Conservation (phyloP, 2,888 invertebrate genomes). For the Philaethria dido region DNA sequence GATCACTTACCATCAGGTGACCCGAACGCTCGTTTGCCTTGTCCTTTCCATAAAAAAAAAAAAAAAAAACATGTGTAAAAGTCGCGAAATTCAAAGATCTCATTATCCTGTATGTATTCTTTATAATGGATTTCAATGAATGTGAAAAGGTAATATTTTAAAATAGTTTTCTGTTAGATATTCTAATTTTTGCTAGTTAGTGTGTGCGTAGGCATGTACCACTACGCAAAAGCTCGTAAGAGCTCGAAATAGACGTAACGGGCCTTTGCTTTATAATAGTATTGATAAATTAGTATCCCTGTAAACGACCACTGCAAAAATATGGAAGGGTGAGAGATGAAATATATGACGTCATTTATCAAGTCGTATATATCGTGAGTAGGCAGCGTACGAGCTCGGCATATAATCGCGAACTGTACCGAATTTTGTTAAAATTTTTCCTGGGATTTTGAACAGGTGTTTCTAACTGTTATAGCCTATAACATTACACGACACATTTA, state of each 20-base stretch:
- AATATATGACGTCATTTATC: conserved; percentile 28
- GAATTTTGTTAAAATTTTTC: conserved; percentile 30
- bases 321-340: conserved; percentile 17
- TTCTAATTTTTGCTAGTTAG: neutral
- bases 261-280: conserved; percentile 2
- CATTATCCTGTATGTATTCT: too few relatives aligned
- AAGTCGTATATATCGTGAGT: conserved; percentile 19
- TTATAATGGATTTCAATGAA: too few relatives aligned
- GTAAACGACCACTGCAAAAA: conserved; percentile 14
- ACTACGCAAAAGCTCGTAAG: neutral
- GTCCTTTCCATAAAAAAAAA: too few relatives aligned
- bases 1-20: too few relatives aligned
- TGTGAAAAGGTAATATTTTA: too few relatives aligned
- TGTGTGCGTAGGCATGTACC: neutral
- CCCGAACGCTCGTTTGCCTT: too few relatives aligned
- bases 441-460: conserved; percentile 32
- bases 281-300: conserved; percentile 5
- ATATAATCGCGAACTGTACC: conserved; percentile 22
- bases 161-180: too few relatives aligned
- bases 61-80: too few relatives aligned
- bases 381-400: conserved; percentile 26
- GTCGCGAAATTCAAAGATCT: too few relatives aligned
- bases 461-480: conserved; percentile 26
- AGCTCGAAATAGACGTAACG: neutral
- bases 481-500: conserved; percentile 29